Evolutionary conservation across 1,140 invertebrate genomes (phyloP), one percentile per base, ranked within the genome.

Genomic region (Drosophila burlai): DNA sequence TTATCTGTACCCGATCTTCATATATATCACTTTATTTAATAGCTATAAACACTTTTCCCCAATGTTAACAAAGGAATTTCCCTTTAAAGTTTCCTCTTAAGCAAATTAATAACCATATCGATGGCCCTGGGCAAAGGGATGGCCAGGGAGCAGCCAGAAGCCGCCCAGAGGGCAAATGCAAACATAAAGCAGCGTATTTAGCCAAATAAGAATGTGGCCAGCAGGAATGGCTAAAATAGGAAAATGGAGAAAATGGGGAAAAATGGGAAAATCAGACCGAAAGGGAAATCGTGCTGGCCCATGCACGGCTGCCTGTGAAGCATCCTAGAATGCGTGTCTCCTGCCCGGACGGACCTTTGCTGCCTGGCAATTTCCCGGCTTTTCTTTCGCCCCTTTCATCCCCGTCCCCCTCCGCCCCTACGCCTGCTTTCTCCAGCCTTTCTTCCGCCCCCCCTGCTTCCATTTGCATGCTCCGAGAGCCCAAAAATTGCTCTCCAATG

Each of bases 401-500:
- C 4, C n/a, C 16, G 0, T 8, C n/a, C 9, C 10, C 2, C 5
- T 7, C 3, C 7, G 24, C 24, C 24, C 38, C 3, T 5, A 2
- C 6, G 0, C 11, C 2, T 16, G 31, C 10, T n/a, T 38, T 6
- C 46, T 50, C 8, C 6, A 11, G 29, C 29, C 46, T 52, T 49
- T 49, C 21, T 64, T 45, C 49, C 24, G 24, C 8, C 46, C 21
- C 40, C 49, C 31, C 49, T 68, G 55, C 34, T 8, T 45, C 54
- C 55, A 73, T 73, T 76, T 83, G 76, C 77, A 75, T 83, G 72
- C 66, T 73, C 61, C 69, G 69, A 80, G 72, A 67, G 76, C 69
- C 60, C 71, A 80, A 76, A 83, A 87, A 83, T 74, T 87, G 61
- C 78, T 64, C 67, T 76, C 76, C 73, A 83, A 89, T 84, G 84